Evolutionary conservation across 1,140 invertebrate genomes (phyloP).

Genomic region (Aradophagus sp.): DNA sequence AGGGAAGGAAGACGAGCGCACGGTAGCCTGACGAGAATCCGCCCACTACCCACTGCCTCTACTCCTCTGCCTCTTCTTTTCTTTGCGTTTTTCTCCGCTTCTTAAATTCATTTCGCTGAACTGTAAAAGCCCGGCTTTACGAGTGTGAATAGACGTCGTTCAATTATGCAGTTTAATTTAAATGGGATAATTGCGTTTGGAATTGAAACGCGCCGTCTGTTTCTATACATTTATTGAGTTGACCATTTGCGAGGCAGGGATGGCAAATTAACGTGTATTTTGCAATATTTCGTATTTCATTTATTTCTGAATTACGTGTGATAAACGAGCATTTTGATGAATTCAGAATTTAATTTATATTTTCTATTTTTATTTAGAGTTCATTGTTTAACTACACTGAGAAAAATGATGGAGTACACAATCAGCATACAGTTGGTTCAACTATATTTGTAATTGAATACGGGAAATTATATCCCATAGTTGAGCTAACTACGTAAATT

Average conservation of each 20-base stretch:
- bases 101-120: conserved; percentile 60
- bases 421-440: too few relatives aligned
- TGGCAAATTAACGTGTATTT: too few relatives aligned
- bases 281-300: too few relatives aligned
- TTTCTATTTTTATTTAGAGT: too few relatives aligned
- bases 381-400: too few relatives aligned
- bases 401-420: too few relatives aligned
- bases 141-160: conserved; percentile 72
- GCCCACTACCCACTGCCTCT: conserved; percentile 58
- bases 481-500: too few relatives aligned
- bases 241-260: conserved; percentile 6
- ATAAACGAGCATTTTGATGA: too few relatives aligned
- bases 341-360: too few relatives aligned
- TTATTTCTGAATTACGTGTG: too few relatives aligned
- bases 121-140: conserved; percentile 69
- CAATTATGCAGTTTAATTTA: conserved; percentile 72
- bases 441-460: too few relatives aligned
- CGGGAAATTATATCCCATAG: too few relatives aligned
- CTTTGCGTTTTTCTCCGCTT: conserved; percentile 57
- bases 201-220: conserved; percentile 30
- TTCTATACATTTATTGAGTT: conserved; percentile 5
- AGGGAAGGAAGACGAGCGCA: conserved; percentile 40
- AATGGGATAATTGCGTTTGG: conserved; percentile 71
- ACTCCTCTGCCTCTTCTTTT: conserved; percentile 50
- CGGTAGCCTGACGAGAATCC: conserved; percentile 64